These are phyloP conservation scores for Nerophis ophidion DNA, from an alignment of 2,113 vertebrate species.

Conservation along the genomic window DNA sequence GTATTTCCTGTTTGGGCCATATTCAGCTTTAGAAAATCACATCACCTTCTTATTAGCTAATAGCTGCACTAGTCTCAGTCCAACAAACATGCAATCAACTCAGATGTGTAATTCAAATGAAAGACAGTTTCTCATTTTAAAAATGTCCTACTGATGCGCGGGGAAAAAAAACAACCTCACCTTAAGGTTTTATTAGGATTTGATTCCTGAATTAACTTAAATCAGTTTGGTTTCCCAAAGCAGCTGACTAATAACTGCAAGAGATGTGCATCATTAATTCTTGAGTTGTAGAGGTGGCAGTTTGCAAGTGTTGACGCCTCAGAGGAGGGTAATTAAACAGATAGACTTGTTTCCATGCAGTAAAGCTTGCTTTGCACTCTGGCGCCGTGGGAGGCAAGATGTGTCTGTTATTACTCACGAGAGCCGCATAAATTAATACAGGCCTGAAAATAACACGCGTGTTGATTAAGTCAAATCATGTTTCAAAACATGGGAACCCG, in stretches of 20 bases:
- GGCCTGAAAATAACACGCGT: slow-evolving; percentile 22
- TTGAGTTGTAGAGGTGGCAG: slow-evolving; percentile 57
- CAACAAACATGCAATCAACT: not conserved
- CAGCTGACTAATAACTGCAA: slow-evolving; percentile 59
- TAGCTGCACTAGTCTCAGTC: not conserved
- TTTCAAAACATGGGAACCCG: slow-evolving; percentile 30
- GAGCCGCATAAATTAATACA: slow-evolving; percentile 29
- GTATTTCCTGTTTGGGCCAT: not conserved
- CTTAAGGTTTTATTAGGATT: not conserved
- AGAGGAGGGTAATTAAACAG: slow-evolving; percentile 67
- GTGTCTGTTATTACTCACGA: slow-evolving; percentile 31
- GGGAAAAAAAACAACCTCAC: not conserved
- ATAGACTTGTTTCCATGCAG: slow-evolving; percentile 56
- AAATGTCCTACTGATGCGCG: too few species aligned
- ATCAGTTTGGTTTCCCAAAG: slow-evolving; percentile 48
- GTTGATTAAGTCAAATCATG: slow-evolving; percentile 23
- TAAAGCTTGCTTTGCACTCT: slow-evolving; percentile 28
- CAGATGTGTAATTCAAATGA: too few species aligned
- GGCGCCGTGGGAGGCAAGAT: slow-evolving; percentile 27
- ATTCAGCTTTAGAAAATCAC: not conserved
- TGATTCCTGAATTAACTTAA: slow-evolving; percentile 52
- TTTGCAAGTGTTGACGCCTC: slow-evolving; percentile 53
- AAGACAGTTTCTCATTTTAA: too few species aligned
- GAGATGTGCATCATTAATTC: slow-evolving; percentile 66
- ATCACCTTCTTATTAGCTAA: not conserved